Conservation (phyloP, 2,888 invertebrate genomes). For the Sarcophaga variegata region DNA sequence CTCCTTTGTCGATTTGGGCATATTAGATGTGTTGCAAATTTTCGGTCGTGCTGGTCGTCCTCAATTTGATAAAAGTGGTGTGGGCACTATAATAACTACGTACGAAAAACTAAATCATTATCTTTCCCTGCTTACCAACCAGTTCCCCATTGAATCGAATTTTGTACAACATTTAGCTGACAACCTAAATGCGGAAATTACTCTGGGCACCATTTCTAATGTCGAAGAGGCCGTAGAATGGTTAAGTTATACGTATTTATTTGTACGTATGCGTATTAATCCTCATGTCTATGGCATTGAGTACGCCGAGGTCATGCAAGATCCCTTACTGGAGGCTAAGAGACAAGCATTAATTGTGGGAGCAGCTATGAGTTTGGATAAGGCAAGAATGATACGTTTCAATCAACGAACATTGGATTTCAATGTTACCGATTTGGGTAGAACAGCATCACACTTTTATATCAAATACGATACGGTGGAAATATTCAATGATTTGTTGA, state of each 20-base stretch:
- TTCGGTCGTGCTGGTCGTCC: conserved; percentile 99
- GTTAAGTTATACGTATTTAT: conserved; percentile 98
- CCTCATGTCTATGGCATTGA: conserved; percentile 89
- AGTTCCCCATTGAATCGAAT: conserved; percentile 99
- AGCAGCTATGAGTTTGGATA: conserved; percentile 93
- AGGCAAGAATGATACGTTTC: conserved; percentile 96
- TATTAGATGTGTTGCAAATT: conserved; percentile 98
- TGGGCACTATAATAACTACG: conserved; percentile 96
- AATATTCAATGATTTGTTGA: conserved; percentile 92
- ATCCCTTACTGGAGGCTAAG: conserved; percentile 90
- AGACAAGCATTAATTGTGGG: conserved; percentile 89
- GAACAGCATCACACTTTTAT: conserved; percentile 98
- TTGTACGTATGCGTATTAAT: conserved; percentile 96
- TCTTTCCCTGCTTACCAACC: conserved; percentile 95
- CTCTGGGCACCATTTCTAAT: conserved; percentile 97
- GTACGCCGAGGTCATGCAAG: conserved; percentile 86
- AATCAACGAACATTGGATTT: conserved; percentile 92
- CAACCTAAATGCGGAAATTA: conserved; percentile 98
- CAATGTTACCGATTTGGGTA: conserved; percentile 91
- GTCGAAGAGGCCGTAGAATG: conserved; percentile 98
- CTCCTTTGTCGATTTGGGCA: conserved; percentile 95
- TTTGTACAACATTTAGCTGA: conserved; percentile 95
- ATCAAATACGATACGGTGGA: conserved; percentile 98
- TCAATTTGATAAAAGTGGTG: conserved; percentile 97
- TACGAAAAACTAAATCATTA: conserved; percentile 97